Conservation (phyloP, 2,888 invertebrate species). For the Alloplasta piceator region DNA sequence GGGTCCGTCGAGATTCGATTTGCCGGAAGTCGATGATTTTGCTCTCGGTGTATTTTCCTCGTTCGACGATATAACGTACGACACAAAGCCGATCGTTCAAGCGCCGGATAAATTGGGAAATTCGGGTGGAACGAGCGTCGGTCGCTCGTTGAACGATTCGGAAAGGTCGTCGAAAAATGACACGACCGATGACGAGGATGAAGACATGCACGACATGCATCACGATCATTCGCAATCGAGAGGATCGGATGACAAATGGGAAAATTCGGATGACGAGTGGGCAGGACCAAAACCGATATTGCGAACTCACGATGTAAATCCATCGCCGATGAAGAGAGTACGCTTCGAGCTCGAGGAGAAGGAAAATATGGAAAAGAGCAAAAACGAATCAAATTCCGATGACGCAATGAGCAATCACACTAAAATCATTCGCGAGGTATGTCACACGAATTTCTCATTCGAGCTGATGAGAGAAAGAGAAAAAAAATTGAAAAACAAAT, state of each 20-base stretch:
- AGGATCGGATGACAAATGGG: conserved; percentile 70
- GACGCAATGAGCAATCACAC: conserved; percentile 87
- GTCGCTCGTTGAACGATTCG: conserved; percentile 73
- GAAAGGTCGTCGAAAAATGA: conserved; percentile 78
- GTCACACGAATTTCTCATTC: neutral
- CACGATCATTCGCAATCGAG: conserved; percentile 67
- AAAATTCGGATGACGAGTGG: conserved; percentile 81
- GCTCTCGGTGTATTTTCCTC: conserved; percentile 87
- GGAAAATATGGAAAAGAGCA: conserved; percentile 84
- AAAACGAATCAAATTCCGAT: conserved; percentile 70
- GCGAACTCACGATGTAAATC: conserved; percentile 76
- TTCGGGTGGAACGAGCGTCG: conserved; percentile 59
- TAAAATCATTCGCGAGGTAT: conserved; percentile 93
- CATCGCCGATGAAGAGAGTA: conserved; percentile 82
- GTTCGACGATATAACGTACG: conserved; percentile 89
- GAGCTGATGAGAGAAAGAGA: neutral
- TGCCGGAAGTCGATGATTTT: conserved; percentile 89
- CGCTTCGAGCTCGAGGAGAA: conserved; percentile 87
- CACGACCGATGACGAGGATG: conserved; percentile 80
- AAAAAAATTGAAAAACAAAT: neutral
- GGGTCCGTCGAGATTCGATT: conserved; percentile 87
- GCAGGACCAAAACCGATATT: conserved; percentile 78
- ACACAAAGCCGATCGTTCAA: conserved; percentile 88
- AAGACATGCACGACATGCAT: conserved; percentile 77
- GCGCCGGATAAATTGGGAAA: conserved; percentile 82